Evolutionary conservation across 2,888 invertebrate species (phyloP).

Genomic region (Stenoptilia bipunctidactyla): DNA sequence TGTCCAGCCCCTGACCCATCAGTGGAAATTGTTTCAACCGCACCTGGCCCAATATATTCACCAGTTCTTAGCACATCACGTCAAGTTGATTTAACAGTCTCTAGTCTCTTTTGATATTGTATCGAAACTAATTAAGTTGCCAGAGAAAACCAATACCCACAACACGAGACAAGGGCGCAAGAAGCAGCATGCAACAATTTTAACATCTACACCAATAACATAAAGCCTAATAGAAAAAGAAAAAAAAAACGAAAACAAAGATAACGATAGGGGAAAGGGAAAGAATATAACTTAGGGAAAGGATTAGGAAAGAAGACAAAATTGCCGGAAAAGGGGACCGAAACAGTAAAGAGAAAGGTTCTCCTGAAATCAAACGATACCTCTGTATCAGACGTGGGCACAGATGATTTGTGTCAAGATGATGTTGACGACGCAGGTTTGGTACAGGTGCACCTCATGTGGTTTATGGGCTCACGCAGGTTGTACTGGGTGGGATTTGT

Average conservation of each 20-base stretch:
- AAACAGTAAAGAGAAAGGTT: conserved; percentile 17
- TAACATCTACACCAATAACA: no score
- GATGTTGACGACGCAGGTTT: conserved; percentile 6
- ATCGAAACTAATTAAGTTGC: conserved; percentile 16
- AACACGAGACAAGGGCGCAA: no score
- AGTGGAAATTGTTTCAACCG: conserved; percentile 16
- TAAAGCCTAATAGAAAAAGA: no score
- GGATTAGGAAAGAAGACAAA: no score
- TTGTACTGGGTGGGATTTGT: conserved; percentile 6
- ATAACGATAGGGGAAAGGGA: no score
- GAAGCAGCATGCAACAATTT: no score
- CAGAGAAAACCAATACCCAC: conserved; percentile 16
- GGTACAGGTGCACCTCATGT: conserved; percentile 16
- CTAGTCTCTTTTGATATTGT: conserved; percentile 10
- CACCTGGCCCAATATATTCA: conserved; percentile 15
- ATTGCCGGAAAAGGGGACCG: no score
- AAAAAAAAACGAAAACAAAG: no score
- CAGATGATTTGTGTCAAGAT: neutral
- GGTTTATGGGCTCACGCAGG: conserved; percentile 15
- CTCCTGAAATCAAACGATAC: conserved; percentile 17
- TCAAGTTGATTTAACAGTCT: conserved; percentile 14
- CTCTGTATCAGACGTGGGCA: conserved; percentile 15
- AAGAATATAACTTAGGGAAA: no score
- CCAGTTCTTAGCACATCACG: conserved; percentile 12
- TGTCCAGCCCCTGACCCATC: conserved; percentile 20